Conservation (phyloP, 2,113 vertebrate genomes). For the Nycticorax nycticorax region DNA sequence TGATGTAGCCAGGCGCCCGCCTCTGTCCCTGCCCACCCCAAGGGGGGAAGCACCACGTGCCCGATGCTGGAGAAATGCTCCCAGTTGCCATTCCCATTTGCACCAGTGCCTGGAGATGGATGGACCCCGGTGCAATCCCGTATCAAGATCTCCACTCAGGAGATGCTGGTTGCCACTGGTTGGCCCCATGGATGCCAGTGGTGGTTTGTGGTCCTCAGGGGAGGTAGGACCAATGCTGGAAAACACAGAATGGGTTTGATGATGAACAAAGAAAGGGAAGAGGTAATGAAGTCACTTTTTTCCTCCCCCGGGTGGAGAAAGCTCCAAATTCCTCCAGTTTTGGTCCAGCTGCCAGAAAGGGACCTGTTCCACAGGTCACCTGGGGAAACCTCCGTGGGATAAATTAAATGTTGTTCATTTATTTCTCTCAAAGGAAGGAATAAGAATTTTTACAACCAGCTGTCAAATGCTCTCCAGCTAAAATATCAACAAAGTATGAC, state of each 20-base stretch:
- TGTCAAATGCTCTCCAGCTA: conserved; percentile 62
- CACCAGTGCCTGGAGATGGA: neutral
- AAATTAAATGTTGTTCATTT: conserved; percentile 48
- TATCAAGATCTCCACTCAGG: neutral
- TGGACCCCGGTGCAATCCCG: neutral
- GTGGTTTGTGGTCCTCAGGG: neutral
- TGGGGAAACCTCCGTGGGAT: neutral
- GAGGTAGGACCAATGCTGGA: neutral
- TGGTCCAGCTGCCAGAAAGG: neutral
- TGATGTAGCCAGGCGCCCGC: neutral
- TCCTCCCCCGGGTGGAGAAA: neutral
- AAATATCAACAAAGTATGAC: conserved; percentile 58
- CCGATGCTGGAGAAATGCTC: neutral
- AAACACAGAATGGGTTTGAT: neutral
- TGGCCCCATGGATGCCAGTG: neutral
- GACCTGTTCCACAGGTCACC: neutral
- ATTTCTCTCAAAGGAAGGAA: conserved; percentile 4
- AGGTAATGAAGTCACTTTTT: neutral
- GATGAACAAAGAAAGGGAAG: neutral
- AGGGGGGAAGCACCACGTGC: neutral
- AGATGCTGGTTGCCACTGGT: neutral
- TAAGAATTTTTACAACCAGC: conserved; percentile 46
- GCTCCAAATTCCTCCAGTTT: neutral
- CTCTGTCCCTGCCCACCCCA: neutral
- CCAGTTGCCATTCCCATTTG: neutral